These are phyloP conservation scores for Congeria kusceri DNA, from an alignment of 2,888 invertebrate genomes.

Conservation along the genomic window DNA sequence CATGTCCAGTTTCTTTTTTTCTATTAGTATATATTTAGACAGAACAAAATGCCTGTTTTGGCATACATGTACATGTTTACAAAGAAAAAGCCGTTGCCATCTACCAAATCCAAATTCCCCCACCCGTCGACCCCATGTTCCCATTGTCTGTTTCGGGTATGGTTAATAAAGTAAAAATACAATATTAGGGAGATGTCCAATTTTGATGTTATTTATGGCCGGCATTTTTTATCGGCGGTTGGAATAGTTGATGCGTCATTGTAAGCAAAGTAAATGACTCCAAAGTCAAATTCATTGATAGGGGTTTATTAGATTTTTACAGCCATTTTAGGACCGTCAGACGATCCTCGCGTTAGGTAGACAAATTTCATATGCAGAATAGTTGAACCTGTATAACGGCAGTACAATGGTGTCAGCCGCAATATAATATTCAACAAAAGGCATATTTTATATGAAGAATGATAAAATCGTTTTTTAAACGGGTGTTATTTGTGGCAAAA, in stretches of 20 bases:
- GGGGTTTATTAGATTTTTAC: slow-evolving; percentile 56
- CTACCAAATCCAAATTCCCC: too few species aligned
- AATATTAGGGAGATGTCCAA: neutral
- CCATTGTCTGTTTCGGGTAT: too few species aligned
- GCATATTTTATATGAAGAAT: slow-evolving; percentile 34
- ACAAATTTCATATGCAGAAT: slow-evolving; percentile 55
- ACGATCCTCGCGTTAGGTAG: slow-evolving; percentile 21
- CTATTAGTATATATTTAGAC: too few species aligned
- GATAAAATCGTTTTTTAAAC: slow-evolving; percentile 46
- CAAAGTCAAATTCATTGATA: slow-evolving; percentile 53
- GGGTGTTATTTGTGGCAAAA: slow-evolving; percentile 40
- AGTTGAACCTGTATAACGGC: slow-evolving; percentile 36
- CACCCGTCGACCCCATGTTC: too few species aligned
- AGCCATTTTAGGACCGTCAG: slow-evolving; percentile 50
- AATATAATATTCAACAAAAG: slow-evolving; percentile 50
- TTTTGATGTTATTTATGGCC: slow-evolving; percentile 16
- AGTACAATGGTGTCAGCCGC: slow-evolving; percentile 50
- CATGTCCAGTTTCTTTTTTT: too few species aligned
- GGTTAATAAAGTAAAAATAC: too few species aligned
- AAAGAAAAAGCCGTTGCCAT: too few species aligned
- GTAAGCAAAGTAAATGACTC: slow-evolving; percentile 17
- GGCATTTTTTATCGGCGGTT: neutral
- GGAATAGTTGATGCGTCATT: slow-evolving; percentile 43
- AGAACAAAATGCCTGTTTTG: too few species aligned
- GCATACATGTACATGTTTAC: too few species aligned